These are phyloP conservation scores for Pocota personata DNA, from an alignment of 2,888 invertebrate genomes.

Conservation along the genomic window DNA sequence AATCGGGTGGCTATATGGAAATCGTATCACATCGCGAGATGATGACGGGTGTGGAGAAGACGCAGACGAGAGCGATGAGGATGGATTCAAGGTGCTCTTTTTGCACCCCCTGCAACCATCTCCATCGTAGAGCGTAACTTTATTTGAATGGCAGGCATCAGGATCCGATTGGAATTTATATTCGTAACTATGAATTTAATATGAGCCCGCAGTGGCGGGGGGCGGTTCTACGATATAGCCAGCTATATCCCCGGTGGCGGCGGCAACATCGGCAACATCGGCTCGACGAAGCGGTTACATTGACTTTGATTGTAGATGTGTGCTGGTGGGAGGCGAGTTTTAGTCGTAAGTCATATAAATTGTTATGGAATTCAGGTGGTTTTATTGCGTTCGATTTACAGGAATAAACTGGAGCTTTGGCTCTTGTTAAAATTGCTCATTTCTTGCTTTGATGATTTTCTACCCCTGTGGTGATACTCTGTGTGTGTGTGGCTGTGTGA, in stretches of 20 bases:
- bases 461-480: constrained; percentile 14
- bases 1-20: not conserved
- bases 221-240: constrained; percentile 5
- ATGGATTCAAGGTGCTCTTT: constrained; percentile 28
- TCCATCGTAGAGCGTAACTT: constrained; percentile 15
- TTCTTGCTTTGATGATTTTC: constrained; percentile 70
- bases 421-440: constrained; percentile 69
- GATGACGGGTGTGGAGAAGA: constrained; percentile 11
- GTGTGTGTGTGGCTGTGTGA: no score
- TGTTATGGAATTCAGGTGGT: constrained; percentile 73
- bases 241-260: not conserved
- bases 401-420: constrained; percentile 66
- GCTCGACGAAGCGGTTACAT: not conserved
- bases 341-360: constrained; percentile 66
- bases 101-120: not conserved
- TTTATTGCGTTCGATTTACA: constrained; percentile 71
- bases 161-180: constrained; percentile 69
- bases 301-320: constrained; percentile 21
- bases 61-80: not conserved
- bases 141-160: constrained; percentile 70
- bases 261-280: no score
- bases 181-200: constrained; percentile 72
- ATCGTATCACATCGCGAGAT: constrained; percentile 39
- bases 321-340: not conserved
- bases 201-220: constrained; percentile 60